Conservation (phyloP, 2,888 invertebrate species). For the Kryphioiulus occultus region DNA sequence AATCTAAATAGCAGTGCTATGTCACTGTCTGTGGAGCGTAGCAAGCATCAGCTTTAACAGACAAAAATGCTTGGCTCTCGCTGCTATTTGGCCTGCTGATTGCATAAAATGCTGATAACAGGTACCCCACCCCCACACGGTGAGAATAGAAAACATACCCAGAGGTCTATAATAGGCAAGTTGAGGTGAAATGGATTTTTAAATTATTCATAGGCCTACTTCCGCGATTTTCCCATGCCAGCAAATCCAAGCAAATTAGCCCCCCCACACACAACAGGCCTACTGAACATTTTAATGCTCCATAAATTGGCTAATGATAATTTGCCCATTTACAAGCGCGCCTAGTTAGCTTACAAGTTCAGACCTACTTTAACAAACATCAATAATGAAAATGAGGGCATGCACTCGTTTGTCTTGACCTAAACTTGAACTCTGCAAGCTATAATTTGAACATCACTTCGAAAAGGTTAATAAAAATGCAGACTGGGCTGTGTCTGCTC, state of each 20-base stretch:
- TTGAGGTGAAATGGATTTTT: conserved; percentile 30
- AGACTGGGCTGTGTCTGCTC: background rate
- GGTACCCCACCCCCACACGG: conserved; percentile 20
- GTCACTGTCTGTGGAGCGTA: too few relatives aligned
- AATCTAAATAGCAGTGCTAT: too few relatives aligned
- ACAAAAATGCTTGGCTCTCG: conserved; percentile 18
- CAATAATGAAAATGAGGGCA: conserved; percentile 28
- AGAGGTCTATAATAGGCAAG: conserved; percentile 18
- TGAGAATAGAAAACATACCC: background rate
- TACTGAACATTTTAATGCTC: background rate
- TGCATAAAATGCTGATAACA: background rate
- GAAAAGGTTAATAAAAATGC: conserved; percentile 36
- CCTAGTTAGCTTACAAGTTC: conserved; percentile 22
- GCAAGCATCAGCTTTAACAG: background rate
- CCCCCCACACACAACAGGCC: background rate
- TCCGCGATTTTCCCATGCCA: background rate
- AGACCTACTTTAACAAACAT: background rate
- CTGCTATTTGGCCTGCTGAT: background rate
- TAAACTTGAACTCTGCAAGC: conserved; percentile 13
- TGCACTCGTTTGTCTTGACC: background rate
- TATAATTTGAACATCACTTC: background rate
- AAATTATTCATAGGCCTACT: conserved; percentile 20
- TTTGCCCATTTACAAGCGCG: background rate
- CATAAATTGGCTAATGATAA: background rate
- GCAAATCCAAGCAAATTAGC: background rate